These are phyloP conservation scores for Phymanthus crucifer DNA, from an alignment of 92 coral and sea anemone genomes.

Conservation along the genomic window DNA sequence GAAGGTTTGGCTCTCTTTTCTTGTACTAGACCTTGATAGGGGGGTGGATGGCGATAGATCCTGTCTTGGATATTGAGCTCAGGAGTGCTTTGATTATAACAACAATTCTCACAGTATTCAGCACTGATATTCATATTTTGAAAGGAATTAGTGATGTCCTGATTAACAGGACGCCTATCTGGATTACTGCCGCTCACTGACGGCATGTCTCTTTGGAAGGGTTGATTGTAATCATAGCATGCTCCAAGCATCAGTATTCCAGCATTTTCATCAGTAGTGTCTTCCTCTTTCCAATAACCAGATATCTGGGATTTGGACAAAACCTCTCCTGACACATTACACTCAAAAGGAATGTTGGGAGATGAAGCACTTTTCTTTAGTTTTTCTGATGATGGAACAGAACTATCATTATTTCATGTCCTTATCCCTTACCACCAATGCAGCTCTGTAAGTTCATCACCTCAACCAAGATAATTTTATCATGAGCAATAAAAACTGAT, in stretches of 20 bases:
- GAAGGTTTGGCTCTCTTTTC: conserved; percentile 39
- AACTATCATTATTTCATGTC: not conserved
- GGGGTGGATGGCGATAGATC: conserved; percentile 80
- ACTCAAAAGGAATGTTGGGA: conserved; percentile 63
- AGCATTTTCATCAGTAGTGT: conserved; percentile 62
- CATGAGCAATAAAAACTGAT: no score
- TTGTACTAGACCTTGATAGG: conserved; percentile 40
- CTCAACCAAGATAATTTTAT: not conserved
- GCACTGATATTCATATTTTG: conserved; percentile 44
- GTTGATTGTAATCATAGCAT: conserved; percentile 10
- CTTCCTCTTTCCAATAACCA: conserved; percentile 42
- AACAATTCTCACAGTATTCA: conserved; percentile 42
- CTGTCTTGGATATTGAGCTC: conserved; percentile 20
- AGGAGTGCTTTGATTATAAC: conserved; percentile 6
- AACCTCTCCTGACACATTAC: conserved; percentile 46
- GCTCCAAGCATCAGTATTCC: conserved; percentile 62
- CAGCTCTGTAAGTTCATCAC: conserved; percentile 5
- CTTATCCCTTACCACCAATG: not conserved
- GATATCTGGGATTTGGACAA: conserved; percentile 48
- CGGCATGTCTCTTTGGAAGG: conserved; percentile 14
- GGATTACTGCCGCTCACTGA: conserved; percentile 13
- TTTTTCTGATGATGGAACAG: conserved; percentile 45
- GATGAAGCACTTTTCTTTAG: conserved; percentile 80
- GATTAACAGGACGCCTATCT: not conserved
- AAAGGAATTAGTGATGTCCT: conserved; percentile 22